phyloP scores from a whole-genome alignment of 2,888 invertebrate species.

The Gandaritis pyraliata region DNA sequence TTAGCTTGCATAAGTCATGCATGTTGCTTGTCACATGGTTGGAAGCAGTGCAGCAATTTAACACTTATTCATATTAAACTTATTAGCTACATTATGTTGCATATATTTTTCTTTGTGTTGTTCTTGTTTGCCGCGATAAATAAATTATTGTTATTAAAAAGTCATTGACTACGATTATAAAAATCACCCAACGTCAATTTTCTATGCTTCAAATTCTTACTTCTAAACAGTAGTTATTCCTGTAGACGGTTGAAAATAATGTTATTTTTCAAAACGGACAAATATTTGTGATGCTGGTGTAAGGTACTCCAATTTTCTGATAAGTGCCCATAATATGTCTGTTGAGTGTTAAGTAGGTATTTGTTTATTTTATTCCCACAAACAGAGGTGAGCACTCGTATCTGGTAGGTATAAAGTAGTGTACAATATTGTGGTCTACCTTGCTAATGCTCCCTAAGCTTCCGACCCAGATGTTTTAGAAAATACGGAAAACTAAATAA shows the following conservation, averaged over 20 bases:
- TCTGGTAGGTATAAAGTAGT: not conserved
- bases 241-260: no score
- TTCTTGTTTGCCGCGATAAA: no score
- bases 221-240: no score
- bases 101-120: slow-evolving; percentile 1
- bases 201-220: no score
- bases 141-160: no score
- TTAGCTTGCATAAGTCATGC: slow-evolving; percentile 45
- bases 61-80: slow-evolving; percentile 26
- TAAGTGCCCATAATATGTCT: no score
- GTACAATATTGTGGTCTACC: not conserved
- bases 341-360: no score
- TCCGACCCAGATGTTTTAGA: slow-evolving; percentile 14
- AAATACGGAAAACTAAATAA: slow-evolving; percentile 25
- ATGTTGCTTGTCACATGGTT: slow-evolving; percentile 40
- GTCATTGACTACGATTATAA: not conserved
- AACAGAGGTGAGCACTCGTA: not conserved
- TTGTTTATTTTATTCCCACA: no score
- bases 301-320: no score
- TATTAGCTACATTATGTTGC: not conserved
- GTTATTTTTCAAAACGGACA: no score
- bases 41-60: slow-evolving; percentile 32
- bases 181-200: no score
- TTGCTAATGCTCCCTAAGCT: slow-evolving; percentile 7
- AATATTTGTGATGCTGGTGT: no score